Evolutionary conservation across 2,113 vertebrate species (phyloP), one percentile per base, ranked within the genome.

Genomic region (Peromyscus californicus): DNA sequence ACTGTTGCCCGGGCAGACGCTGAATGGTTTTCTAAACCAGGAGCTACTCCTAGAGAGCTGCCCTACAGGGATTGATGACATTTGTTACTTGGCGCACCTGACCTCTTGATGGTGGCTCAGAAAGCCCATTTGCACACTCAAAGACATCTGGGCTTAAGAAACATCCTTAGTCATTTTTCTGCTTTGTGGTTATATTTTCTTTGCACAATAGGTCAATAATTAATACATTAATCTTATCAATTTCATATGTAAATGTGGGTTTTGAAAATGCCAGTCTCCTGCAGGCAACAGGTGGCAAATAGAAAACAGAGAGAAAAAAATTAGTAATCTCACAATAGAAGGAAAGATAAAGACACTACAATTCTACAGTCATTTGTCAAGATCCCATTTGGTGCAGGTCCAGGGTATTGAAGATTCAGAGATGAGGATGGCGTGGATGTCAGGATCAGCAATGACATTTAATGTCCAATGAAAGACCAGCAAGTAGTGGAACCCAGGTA

Each of bases 201-300:
- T 92, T 96, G 11, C 39, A 63, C 57, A 93, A 61, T 80, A 96
- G 75, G 54, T 79, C 31, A 96, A 93, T 93, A 96, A 90, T 51
- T 51, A 51, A 94, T 92, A 39, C 89, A 70, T 90, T 94, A 92
- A 96, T 96, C 70, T 90, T 75, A 59, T 72, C 10, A 10, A 92
- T 94, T 93, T 97, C 65, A 80, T 93, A 78, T 96, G 93, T 89
- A 96, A 97, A 96, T 92, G 42, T 90, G 91, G 57, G 93, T 97
- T 98, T 97, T 84, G 63, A 93, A 96, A 97, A 96, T 96, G 93
- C 39, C 94, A 86, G 0, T 94, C 90, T 96, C 78, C 88, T 95
- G 80, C 31, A 65, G 85, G 75, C 80, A 96, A 93, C 63, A 94
- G 85, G 85, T 89, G 70, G 85, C 70, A 92, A 93, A 80, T 15